Conservation (phyloP, 1,140 invertebrate species). For the Ips typographus region DNA sequence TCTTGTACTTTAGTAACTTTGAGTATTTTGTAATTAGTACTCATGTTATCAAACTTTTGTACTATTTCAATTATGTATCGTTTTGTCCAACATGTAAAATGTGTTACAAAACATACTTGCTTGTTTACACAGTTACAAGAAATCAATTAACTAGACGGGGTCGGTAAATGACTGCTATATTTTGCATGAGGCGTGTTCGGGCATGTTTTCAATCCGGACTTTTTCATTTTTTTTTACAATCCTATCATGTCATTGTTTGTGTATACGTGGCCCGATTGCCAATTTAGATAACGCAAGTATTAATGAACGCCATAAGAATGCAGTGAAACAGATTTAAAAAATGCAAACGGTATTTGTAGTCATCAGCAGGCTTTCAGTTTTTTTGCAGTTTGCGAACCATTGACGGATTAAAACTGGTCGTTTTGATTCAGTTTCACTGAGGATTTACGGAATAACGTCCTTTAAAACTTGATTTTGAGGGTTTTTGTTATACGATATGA, state of each 20-base stretch:
- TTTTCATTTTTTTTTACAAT: slow-evolving; percentile 27
- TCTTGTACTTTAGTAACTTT: too few relatives aligned
- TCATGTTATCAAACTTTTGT: too few relatives aligned
- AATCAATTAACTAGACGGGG: slow-evolving; percentile 4
- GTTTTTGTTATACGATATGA: too few relatives aligned
- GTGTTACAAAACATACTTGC: neutral
- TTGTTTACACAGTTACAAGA: neutral
- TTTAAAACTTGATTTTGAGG: too few relatives aligned
- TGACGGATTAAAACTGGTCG: too few relatives aligned
- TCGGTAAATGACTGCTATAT: slow-evolving; percentile 6
- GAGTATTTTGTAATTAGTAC: too few relatives aligned
- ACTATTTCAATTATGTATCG: too few relatives aligned
- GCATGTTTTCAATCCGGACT: slow-evolving; percentile 22
- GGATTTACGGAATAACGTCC: too few relatives aligned
- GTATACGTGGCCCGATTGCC: slow-evolving; percentile 22
- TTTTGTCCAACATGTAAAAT: neutral
- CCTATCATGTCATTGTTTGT: slow-evolving; percentile 27
- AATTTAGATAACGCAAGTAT: slow-evolving; percentile 30
- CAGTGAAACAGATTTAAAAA: slow-evolving; percentile 24
- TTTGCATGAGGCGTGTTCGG: slow-evolving; percentile 20
- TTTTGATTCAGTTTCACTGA: too few relatives aligned
- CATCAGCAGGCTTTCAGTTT: slow-evolving; percentile 4
- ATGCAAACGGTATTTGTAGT: slow-evolving; percentile 19
- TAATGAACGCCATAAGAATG: slow-evolving; percentile 32
- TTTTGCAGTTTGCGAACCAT: neutral